These are phyloP conservation scores for Psittacula cyanocephala DNA, from an alignment of 2,113 vertebrate genomes.

Conservation along the genomic window DNA sequence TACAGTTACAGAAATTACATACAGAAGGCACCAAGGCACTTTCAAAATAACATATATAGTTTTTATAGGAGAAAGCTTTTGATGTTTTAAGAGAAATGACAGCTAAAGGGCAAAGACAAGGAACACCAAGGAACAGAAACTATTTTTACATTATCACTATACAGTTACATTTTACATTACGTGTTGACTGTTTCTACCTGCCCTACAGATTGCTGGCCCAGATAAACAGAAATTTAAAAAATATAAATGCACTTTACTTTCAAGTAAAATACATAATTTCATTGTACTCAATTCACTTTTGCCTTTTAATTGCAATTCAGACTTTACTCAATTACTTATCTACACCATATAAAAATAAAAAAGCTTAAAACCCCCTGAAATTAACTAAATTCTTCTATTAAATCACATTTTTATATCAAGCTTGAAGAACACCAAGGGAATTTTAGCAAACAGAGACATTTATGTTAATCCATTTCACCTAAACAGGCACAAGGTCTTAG, in stretches of 20 bases:
- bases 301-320: neutral
- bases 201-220: neutral
- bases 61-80: neutral
- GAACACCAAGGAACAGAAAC: neutral
- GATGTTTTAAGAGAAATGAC: neutral
- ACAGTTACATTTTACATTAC: neutral
- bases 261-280: neutral
- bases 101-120: neutral
- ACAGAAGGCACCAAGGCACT: neutral
- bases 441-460: neutral
- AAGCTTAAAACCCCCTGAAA: neutral
- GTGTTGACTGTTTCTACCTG: neutral
- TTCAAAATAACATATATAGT: neutral
- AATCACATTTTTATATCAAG: neutral
- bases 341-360: neutral
- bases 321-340: neutral
- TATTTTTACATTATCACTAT: neutral
- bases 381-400: neutral
- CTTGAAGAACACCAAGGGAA: neutral
- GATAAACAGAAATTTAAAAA: neutral
- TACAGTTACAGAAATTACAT: neutral
- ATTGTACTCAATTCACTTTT: neutral
- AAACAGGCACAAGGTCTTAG: neutral
- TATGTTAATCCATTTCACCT: neutral
- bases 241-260: neutral